Base-by-base conservation (phyloP, 2,888 invertebrate genomes). In the Perizoma affinitatum region DNA sequence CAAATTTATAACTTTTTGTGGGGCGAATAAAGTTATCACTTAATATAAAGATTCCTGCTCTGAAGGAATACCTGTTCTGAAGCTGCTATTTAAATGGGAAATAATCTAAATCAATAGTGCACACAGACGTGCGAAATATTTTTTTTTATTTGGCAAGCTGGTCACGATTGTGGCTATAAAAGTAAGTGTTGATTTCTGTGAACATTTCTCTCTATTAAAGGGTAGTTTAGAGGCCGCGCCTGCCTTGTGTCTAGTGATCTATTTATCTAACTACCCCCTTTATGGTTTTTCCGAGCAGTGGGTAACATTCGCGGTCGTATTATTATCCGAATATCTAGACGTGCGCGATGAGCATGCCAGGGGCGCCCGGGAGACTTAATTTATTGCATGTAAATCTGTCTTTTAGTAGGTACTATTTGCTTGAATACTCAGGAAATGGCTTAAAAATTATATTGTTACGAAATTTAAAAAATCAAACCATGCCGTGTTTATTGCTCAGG, bases 201-300 rank as follows among this genome's bases (percentile, higher is more conserved):
- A 82, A 80, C 85, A 83, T 84, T 69, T 79, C 79, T 84, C 84
- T 82, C 78, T 84, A 86, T 86, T 86, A 84, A 82, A 83, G 66
- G 81, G 81, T 79, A 83, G 80, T 86, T 86, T 82, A 76, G 80
- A 76, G 70, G 80, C 81, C 77, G 71, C 75, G 74, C 78, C 75
- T 79, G 76, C 73, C 68, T 68, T 66, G 75, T 77, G 75, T 71
- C 76, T 75, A 76, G 80, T 82, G 75, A 86, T 83, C 81, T 84
- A 84, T 86, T 85, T 85, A 84, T 82, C 77, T 83, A 84, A 85
- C 83, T 83, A 79, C 83, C 79, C 76, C 76, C 76, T 83, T 85
- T 83, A 83, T 83, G 79, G 83, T 78, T 82, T 84, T 78, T 73
- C 68, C 71, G 74, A 77, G 73, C 74, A 69, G 73, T 72, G 73